Evolutionary conservation across 2,888 invertebrate species (phyloP).

Genomic region (Lordiphosa andalusiaca): DNA sequence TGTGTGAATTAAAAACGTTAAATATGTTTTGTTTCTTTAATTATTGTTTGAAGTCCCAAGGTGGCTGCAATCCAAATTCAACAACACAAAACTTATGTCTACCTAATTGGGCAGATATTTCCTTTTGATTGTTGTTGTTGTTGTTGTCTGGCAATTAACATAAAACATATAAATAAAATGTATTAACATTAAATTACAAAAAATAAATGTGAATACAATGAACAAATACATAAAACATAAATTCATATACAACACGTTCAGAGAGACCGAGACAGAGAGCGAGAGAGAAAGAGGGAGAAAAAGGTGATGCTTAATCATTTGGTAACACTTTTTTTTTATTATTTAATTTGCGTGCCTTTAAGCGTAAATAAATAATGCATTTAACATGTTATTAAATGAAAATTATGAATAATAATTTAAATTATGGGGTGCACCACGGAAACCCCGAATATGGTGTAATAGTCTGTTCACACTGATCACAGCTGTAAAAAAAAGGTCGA

Average conservation of each 20-base stretch:
- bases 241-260: too few relatives aligned
- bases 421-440: slow-evolving; percentile 2
- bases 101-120: slow-evolving; percentile 55
- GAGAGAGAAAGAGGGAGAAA: slow-evolving; percentile 1
- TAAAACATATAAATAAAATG: slow-evolving; percentile 1
- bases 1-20: slow-evolving; percentile 18
- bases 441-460: too few relatives aligned
- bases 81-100: slow-evolving; percentile 41
- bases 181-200: slow-evolving; percentile 10
- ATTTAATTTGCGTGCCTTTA: too few relatives aligned
- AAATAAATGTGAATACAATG: slow-evolving; percentile 17
- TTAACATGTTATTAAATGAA: background rate
- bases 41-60: slow-evolving; percentile 52
- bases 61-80: slow-evolving; percentile 44
- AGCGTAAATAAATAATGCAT: background rate
- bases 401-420: slow-evolving; percentile 23
- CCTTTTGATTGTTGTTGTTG: slow-evolving; percentile 32
- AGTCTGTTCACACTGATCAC: too few relatives aligned
- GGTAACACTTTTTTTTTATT: too few relatives aligned
- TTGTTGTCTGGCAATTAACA: slow-evolving; percentile 21
- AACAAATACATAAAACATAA: background rate
- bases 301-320: too few relatives aligned
- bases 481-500: too few relatives aligned
- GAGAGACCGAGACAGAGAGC: background rate
- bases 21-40: slow-evolving; percentile 40